Conservation (phyloP, 2,888 invertebrate species). For the Iphiclides podalirius region DNA sequence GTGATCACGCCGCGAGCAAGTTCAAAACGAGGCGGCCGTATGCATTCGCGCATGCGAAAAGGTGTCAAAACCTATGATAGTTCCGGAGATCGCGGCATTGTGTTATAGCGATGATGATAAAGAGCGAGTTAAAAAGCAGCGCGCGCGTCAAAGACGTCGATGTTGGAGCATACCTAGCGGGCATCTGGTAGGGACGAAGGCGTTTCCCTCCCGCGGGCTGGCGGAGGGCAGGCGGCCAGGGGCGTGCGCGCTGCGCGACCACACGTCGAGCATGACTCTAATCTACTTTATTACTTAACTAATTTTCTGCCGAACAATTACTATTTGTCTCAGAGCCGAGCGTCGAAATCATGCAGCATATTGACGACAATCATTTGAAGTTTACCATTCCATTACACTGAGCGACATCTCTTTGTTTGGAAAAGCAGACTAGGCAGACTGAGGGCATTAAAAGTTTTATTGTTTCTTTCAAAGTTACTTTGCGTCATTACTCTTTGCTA, state of each 20-base stretch:
- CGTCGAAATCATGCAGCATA: slow-evolving; percentile 42
- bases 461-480: slow-evolving; percentile 40
- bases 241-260: slow-evolving; percentile 68
- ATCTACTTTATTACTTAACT: slow-evolving; percentile 66
- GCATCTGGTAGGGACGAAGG: slow-evolving; percentile 62
- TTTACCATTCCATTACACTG: slow-evolving; percentile 34
- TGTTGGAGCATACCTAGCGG: slow-evolving; percentile 49
- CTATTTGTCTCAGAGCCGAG: slow-evolving; percentile 45
- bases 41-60: slow-evolving; percentile 78
- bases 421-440: slow-evolving; percentile 37
- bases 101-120: slow-evolving; percentile 50
- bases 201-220: slow-evolving; percentile 72
- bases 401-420: slow-evolving; percentile 49
- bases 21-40: slow-evolving; percentile 77
- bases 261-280: slow-evolving; percentile 61
- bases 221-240: slow-evolving; percentile 58
- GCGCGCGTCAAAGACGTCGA: slow-evolving; percentile 47
- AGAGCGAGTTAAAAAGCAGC: slow-evolving; percentile 45
- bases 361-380: slow-evolving; percentile 31
- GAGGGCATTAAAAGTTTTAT: slow-evolving; percentile 53
- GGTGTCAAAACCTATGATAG: slow-evolving; percentile 78
- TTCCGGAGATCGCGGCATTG: slow-evolving; percentile 61
- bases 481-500: slow-evolving; percentile 42
- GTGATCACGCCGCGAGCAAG: slow-evolving; percentile 71
- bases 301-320: slow-evolving; percentile 61